Percentiles rank a stretch among this genome's conserved stretches.
phyloP scores from a whole-genome alignment of 2,113 vertebrate genomes.

The Phasianus colchicus region DNA sequence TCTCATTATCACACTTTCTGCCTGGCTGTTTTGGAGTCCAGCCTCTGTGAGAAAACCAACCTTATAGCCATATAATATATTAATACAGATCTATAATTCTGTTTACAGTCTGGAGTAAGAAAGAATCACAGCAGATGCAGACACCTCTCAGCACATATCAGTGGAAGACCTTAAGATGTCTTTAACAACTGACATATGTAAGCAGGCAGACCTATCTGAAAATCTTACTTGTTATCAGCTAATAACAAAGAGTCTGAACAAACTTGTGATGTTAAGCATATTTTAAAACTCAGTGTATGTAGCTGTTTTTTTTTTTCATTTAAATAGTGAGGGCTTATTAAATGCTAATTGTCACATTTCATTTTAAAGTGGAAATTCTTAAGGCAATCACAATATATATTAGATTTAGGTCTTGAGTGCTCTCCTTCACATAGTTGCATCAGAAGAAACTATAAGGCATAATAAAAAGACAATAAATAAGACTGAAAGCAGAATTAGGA shows the following conservation, averaged over 20 bases:
- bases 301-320: neutral
- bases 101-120: neutral
- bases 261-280: neutral
- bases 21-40: neutral
- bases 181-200: neutral
- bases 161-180: neutral
- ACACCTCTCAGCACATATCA: neutral
- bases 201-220: neutral
- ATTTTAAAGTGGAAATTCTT: neutral
- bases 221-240: neutral
- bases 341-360: neutral
- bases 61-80: neutral
- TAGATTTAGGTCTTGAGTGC: neutral
- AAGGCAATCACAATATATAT: neutral
- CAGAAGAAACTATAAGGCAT: neutral
- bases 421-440: neutral
- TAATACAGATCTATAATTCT: too few species aligned
- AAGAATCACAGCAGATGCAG: neutral
- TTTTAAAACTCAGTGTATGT: neutral
- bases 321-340: neutral
- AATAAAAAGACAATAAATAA: neutral
- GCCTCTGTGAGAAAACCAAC: neutral
- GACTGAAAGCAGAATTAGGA: neutral
- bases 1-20: neutral
- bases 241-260: neutral